Conservation (phyloP, 2,888 invertebrate species). For the Dromius quadrimaculatus region DNA sequence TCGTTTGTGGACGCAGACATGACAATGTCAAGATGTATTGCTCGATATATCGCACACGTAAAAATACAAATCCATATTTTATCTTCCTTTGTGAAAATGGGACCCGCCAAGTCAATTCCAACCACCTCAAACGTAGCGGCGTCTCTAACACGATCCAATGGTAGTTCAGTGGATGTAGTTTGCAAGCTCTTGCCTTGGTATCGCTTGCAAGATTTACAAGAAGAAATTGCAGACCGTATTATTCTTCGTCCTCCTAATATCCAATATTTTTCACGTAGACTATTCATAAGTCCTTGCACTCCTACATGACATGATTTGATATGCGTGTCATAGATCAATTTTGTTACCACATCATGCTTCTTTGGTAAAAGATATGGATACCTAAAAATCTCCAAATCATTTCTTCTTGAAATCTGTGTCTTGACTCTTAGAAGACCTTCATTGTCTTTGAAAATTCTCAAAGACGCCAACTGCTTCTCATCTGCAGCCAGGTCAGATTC, state of each 20-base stretch:
- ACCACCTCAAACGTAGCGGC: conserved; percentile 8
- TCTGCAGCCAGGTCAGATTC: neutral
- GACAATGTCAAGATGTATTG: neutral
- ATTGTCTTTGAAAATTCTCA: conserved; percentile 2
- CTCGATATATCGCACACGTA: neutral
- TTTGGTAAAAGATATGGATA: too few species aligned
- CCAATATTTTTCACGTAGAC: conserved; percentile 7
- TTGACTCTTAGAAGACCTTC: neutral
- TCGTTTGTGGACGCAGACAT: too few species aligned
- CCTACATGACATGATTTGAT: neutral
- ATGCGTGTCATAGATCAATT: conserved; percentile 8
- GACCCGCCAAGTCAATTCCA: neutral
- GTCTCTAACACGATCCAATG: neutral
- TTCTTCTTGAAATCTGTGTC: neutral
- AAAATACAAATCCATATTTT: conserved; percentile 8
- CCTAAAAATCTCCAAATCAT: neutral
- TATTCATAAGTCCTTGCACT: neutral
- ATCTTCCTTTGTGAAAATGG: neutral
- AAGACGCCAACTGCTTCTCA: conserved; percentile 1
- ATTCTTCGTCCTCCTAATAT: neutral
- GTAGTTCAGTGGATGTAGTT: neutral
- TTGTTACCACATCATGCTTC: conserved; percentile 1
- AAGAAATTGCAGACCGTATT: neutral
- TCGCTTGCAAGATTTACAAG: neutral
- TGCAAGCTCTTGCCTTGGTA: neutral